Evolutionary conservation across 2,888 invertebrate species (phyloP), one percentile per base, ranked within the genome.

Genomic region (Tryphoninae sp.): DNA sequence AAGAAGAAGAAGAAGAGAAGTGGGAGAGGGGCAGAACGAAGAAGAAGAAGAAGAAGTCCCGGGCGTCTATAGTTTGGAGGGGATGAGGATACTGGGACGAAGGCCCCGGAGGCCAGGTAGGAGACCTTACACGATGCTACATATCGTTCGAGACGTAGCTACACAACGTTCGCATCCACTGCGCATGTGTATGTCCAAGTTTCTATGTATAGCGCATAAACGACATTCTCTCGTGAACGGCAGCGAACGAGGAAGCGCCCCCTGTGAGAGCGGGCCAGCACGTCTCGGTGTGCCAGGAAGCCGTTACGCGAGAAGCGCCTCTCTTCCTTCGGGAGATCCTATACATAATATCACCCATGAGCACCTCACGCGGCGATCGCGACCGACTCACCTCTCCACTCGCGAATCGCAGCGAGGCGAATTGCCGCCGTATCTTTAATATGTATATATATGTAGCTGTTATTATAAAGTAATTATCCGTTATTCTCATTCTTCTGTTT

Each of bases 291-390:
- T 80, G 77, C 64, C 80, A 82, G 82, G 82, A 82, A 82, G 82
- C 82, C 82, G 82, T 82, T 82, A 82, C 80, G 79, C 82, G 71
- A 77, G 69, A 62, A 82, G 80, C 80, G 73, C 73, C 61, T 76
- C 45, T 76, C 82, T 82, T 82, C 76, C 80, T 80, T 77, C 80
- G 80, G 80, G 73, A 64, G 23, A 77, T 72, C 64, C n/a, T 45
- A 26, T 8, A 62, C 13, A 40, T 40, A 68, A 71, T 55, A 77
- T 55, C 58, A 80, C 80, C 73, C 65, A 45, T 33, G 76, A 69
- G 69, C 45, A 16, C 40, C 71, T 71, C 55, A n/a, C 26, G 9
- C 42, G 23, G 53, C 62, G 80, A 82, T 76, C 79, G 75, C 75
- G 75, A 22, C 19, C 65, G 8, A 19, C 74, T 71, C 74, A 77